These are phyloP conservation scores for Decapterus maruadsi DNA, from an alignment of 2,797 vertebrate species.

Conservation along the genomic window DNA sequence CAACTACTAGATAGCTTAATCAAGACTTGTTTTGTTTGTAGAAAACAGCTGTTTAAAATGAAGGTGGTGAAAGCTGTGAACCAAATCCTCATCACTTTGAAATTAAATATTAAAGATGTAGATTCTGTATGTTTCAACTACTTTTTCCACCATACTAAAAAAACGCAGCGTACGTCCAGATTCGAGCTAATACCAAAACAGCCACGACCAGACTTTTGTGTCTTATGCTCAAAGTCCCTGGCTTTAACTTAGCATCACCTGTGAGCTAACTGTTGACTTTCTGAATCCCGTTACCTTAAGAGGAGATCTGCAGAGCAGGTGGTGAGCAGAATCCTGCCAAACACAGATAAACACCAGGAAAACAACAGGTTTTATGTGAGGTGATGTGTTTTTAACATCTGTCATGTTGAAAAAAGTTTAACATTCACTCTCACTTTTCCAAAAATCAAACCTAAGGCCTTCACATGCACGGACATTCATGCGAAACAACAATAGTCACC, in stretches of 20 bases:
- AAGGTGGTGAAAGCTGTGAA: no score
- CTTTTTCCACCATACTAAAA: background rate
- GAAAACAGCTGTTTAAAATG: no score
- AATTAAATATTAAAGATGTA: no score
- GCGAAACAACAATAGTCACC: background rate
- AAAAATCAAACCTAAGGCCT: background rate
- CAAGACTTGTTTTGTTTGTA: no score
- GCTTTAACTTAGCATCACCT: background rate
- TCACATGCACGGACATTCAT: background rate
- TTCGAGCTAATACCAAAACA: background rate
- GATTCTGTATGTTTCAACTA: no score
- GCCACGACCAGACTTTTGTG: background rate
- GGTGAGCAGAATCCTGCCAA: background rate
- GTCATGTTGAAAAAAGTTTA: background rate
- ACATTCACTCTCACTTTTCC: background rate
- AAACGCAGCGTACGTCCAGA: background rate
- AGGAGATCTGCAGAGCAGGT: background rate
- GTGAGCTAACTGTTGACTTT: background rate
- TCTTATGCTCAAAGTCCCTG: background rate
- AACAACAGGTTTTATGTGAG: background rate
- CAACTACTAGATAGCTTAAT: no score
- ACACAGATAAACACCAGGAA: background rate
- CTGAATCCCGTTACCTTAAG: background rate
- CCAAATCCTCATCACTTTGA: no score
- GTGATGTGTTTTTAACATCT: background rate